Percentiles rank a stretch among this genome's conserved stretches.
Evolutionary conservation across 2,113 vertebrate genomes (phyloP).

Genomic region (Pseudorhombus dupliciocellatus): DNA sequence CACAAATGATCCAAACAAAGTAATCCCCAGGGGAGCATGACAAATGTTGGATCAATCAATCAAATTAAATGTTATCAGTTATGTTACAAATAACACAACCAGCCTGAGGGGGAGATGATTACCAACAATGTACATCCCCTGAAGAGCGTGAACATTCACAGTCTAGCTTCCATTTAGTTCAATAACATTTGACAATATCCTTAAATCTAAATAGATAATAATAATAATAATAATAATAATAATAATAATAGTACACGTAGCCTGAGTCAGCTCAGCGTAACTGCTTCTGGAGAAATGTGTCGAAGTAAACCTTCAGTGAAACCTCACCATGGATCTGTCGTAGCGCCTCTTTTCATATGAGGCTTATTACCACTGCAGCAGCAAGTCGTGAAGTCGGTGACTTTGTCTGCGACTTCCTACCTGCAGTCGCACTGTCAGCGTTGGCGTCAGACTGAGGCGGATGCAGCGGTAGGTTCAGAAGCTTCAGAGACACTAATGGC

Average conservation of each 20-base stretch:
- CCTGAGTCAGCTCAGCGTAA: too few relatives aligned
- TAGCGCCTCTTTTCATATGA: too few relatives aligned
- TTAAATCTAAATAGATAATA: too few relatives aligned
- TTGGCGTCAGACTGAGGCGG: neutral
- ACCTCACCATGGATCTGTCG: neutral
- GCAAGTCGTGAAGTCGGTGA: neutral
- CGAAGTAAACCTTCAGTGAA: too few relatives aligned
- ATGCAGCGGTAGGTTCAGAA: neutral
- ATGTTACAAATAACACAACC: neutral
- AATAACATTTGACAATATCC: too few relatives aligned
- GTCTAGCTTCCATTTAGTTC: too few relatives aligned
- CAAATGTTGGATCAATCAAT: neutral
- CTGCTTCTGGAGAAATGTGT: too few relatives aligned
- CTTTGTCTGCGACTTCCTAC: conserved; percentile 1
- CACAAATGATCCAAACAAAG: neutral
- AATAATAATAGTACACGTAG: too few relatives aligned
- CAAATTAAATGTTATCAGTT: neutral
- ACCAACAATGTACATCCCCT: neutral
- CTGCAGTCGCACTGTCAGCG: neutral
- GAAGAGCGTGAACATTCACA: neutral
- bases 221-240: too few relatives aligned
- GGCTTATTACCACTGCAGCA: neutral
- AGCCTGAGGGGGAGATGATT: neutral
- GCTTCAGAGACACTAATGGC: conserved; percentile 28
- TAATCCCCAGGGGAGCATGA: neutral